Evolutionary conservation across 2,888 invertebrate genomes (phyloP), one percentile per base, ranked within the genome.

Genomic region (Actias luna): DNA sequence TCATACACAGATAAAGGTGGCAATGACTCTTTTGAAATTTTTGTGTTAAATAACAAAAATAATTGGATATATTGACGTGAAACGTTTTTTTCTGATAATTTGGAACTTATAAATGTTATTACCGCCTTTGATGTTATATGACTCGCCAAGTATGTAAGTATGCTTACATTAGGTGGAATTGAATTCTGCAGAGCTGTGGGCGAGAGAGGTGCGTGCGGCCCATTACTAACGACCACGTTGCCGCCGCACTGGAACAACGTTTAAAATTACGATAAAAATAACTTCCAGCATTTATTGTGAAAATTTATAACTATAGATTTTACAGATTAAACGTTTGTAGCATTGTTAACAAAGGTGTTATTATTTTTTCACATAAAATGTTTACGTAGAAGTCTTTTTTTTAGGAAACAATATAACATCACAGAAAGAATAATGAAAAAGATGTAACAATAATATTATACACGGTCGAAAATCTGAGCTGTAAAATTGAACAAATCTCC

Each of bases 111-210:
- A n/a, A n/a, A n/a, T n/a, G n/a, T n/a, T n/a, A n/a, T n/a, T n/a
- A n/a, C n/a, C n/a, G n/a, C n/a, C n/a, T n/a, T n/a, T n/a, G n/a
- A n/a, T n/a, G n/a, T n/a, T n/a, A n/a, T n/a, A n/a, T n/a, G n/a
- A n/a, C n/a, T n/a, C n/a, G n/a, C n/a, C n/a, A n/a, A n/a, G 25
- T 31, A 8, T 50, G 31, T 22, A 22, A 63, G 65, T 64, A 63
- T 64, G 87, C 92, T 90, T 78, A 92, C 92, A 78, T 89, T 92
- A 77, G 90, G 90, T 79, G 87, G 84, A 78, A 87, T 82, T 72
- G 88, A 84, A 79, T 84, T 89, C 80, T 92, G 92, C 85, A 92
- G 79, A 79, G 89, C 88, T 81, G 89, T 89, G 76, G 92, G 92
- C 79, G 92, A 92, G 67, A 92, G 88, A 74, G 92, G 92, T 80